phyloP scores from a whole-genome alignment of 2,113 vertebrate species.

The Leptobrachium leishanense region DNA sequence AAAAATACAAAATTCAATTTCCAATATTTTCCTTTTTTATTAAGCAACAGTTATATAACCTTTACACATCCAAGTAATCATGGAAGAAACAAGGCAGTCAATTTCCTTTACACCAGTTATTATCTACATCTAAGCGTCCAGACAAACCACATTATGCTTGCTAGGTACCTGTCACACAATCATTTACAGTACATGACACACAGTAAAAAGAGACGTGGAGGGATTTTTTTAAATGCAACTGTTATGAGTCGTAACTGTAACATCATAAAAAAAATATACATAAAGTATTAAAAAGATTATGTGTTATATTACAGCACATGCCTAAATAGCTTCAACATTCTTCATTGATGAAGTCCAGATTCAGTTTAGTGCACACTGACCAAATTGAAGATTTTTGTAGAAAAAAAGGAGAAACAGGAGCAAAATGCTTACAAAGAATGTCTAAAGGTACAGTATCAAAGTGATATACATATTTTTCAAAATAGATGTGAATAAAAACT shows the following conservation, averaged over 20 bases:
- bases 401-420: not conserved
- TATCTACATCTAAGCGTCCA: slow-evolving; percentile 69
- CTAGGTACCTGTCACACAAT: slow-evolving; percentile 64
- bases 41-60: slow-evolving; percentile 82
- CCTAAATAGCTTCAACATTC: slow-evolving; percentile 34
- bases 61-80: slow-evolving; percentile 77
- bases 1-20: too few relatives aligned
- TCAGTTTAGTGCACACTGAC: slow-evolving; percentile 56
- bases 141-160: slow-evolving; percentile 72
- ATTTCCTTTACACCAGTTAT: slow-evolving; percentile 68
- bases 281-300: slow-evolving; percentile 49
- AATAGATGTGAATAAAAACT: slow-evolving; percentile 65
- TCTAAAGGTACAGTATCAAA: slow-evolving; percentile 67
- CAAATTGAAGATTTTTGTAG: slow-evolving; percentile 43
- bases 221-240: slow-evolving; percentile 52
- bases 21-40: slow-evolving; percentile 77
- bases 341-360: slow-evolving; percentile 63
- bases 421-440: slow-evolving; percentile 53
- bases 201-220: slow-evolving; percentile 59
- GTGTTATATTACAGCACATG: slow-evolving; percentile 37
- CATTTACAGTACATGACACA: slow-evolving; percentile 63
- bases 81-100: slow-evolving; percentile 69
- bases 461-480: slow-evolving; percentile 69
- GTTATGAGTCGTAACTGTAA: slow-evolving; percentile 46
- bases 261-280: slow-evolving; percentile 44